Evolutionary conservation across 2,888 invertebrate species (phyloP), one percentile per base, ranked within the genome.

Genomic region (Plebejus melissa): DNA sequence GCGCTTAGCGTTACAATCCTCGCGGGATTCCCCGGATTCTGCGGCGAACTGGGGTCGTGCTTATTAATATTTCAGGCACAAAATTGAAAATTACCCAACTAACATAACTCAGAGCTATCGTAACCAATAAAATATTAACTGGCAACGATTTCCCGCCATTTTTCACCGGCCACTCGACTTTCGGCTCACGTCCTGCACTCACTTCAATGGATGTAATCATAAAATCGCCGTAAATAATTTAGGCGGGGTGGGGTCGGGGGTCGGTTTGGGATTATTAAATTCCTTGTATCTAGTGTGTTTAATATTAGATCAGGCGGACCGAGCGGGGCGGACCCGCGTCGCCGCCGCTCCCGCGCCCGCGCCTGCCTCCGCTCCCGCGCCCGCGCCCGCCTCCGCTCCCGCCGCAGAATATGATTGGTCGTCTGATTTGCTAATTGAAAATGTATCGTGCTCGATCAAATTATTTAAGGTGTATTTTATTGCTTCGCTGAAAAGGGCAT

Each of bases 231-330:
- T 92, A 91, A 93, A 93, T 93, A 93, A 92, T 93, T 92, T 92
- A 93, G 81, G 86, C 78, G 76, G 77, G 74, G 57, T 74, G 71
- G 38, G 85, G 76, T 78, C 80, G 75, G 74, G 77, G 81, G 77
- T 79, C 85, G 85, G 86, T 85, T 88, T 85, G 88, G 87, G 91
- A 90, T 93, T 93, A 93, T 93, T 92, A 92, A 93, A 93, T 93
- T 93, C 91, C 92, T 92, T 93, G 93, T 93, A 91, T 93, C 91
- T 92, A 93, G 92, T 93, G 92, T 90, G 90, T 91, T 93, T 91
- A 93, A 93, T 93, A 93, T 93, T 93, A 90, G 92, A 93, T 93
- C 92, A 93, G 88, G 84, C 81, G 90, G 88, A 81, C 77, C 79
- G 86, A 89, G 89, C 88, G 90, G 84, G 88, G 87, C 88, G 88